These are phyloP conservation scores for Colinus virginianus DNA, from an alignment of 2,113 vertebrate species.

Conservation along the genomic window DNA sequence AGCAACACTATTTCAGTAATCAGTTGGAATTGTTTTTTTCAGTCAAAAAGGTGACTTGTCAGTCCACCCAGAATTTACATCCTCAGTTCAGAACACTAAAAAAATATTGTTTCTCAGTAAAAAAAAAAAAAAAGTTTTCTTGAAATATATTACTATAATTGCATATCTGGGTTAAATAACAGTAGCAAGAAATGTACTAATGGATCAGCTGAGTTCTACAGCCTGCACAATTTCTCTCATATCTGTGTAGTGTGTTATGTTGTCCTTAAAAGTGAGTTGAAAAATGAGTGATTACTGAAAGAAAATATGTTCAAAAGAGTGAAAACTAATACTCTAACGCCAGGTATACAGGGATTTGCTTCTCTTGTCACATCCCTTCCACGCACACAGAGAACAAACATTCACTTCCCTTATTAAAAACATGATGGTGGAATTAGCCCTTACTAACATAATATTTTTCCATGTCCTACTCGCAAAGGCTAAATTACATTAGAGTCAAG, in stretches of 20 bases:
- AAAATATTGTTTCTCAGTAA: neutral
- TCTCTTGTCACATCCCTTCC: neutral
- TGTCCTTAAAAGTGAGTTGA: neutral
- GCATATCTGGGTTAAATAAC: neutral
- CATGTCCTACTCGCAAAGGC: neutral
- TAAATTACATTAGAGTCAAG: conserved; percentile 23
- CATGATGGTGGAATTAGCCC: neutral
- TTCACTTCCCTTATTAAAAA: conserved; percentile 33
- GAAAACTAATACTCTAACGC: neutral
- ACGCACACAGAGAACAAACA: neutral
- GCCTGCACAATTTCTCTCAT: neutral
- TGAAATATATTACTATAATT: neutral
- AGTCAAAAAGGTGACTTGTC: conserved; percentile 13
- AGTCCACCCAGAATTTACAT: conserved; percentile 13
- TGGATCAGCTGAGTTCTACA: neutral
- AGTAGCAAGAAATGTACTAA: neutral
- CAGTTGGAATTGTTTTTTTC: neutral
- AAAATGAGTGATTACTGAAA: neutral
- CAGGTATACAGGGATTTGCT: neutral
- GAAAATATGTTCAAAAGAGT: neutral
- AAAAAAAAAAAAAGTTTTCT: neutral
- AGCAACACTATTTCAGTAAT: conserved; percentile 1
- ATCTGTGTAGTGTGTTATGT: neutral
- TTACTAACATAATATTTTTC: neutral
- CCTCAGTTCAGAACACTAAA: neutral